Evolutionary conservation across 1,140 invertebrate genomes (phyloP).

Genomic region (Hylaeus volcanicus): DNA sequence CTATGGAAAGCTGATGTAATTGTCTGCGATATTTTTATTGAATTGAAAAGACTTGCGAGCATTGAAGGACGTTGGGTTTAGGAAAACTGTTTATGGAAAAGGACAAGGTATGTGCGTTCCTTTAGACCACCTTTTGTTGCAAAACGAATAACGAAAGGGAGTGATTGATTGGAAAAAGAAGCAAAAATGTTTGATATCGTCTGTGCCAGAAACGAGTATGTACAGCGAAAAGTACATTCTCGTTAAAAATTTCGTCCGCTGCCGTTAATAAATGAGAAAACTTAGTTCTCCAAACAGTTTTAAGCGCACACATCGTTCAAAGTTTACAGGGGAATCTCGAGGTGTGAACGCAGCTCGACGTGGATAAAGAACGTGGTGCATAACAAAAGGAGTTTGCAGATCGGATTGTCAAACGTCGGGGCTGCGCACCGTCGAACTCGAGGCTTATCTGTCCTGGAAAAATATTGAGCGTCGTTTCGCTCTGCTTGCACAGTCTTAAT

Average conservation of each 20-base stretch:
- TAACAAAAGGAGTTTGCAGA: constrained; percentile 43
- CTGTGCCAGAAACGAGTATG: no score
- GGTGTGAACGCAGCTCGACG: constrained; percentile 13
- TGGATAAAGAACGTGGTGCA: neutral
- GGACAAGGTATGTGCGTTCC: no score
- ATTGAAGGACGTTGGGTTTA: no score
- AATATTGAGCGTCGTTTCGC: constrained; percentile 39
- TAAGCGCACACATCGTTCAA: neutral
- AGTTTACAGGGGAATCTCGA: neutral
- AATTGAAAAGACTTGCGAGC: no score
- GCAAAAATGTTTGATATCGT: no score
- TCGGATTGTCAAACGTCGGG: constrained; percentile 46
- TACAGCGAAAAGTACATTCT: no score
- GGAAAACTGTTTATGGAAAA: no score
- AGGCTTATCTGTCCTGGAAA: constrained; percentile 55
- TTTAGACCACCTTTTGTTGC: no score
- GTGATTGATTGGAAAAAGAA: no score
- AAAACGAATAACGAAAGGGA: no score
- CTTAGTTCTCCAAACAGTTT: neutral
- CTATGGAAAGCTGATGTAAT: neutral
- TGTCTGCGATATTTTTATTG: neutral
- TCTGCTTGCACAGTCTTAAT: neutral
- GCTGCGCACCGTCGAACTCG: constrained; percentile 16
- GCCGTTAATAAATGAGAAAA: no score
- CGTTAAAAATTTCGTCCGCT: no score